Percentiles rank a stretch among this genome's conserved stretches.
phyloP scores from a whole-genome alignment of 2,888 invertebrate species.

The Cinara cedri region DNA sequence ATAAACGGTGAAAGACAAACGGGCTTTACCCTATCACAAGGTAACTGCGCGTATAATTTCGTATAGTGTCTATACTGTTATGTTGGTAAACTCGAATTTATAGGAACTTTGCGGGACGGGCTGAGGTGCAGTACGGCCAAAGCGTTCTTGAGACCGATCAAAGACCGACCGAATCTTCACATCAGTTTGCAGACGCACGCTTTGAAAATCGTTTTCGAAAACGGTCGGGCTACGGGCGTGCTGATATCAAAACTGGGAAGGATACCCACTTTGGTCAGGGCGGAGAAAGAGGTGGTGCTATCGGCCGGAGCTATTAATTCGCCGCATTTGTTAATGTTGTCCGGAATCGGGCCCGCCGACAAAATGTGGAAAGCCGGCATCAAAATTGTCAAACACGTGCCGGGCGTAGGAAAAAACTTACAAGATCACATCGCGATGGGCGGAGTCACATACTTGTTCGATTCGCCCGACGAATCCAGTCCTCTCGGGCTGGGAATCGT shows the following conservation, averaged over 20 bases:
- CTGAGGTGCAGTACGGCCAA: conserved; percentile 81
- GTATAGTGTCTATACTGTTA: not conserved
- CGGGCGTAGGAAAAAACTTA: conserved; percentile 80
- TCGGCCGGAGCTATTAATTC: conserved; percentile 84
- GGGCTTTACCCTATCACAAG: conserved; percentile 73
- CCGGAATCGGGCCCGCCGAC: conserved; percentile 76
- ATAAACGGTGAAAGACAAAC: conserved; percentile 80
- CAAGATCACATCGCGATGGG: conserved; percentile 85
- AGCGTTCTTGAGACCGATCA: conserved; percentile 75
- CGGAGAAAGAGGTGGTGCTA: conserved; percentile 79
- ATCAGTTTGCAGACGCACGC: conserved; percentile 74
- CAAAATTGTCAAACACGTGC: conserved; percentile 68
- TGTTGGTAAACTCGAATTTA: not conserved
- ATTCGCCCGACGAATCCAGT: conserved; percentile 66
- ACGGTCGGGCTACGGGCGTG: conserved; percentile 70
- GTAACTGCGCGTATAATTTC: no score
- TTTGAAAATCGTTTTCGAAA: conserved; percentile 72
- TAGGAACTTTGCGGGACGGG: conserved; percentile 77
- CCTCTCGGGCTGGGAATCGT: conserved; percentile 69
- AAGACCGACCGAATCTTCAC: conserved; percentile 74
- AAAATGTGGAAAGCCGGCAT: conserved; percentile 71
- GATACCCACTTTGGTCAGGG: conserved; percentile 67
- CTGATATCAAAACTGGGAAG: conserved; percentile 68
- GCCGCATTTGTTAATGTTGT: conserved; percentile 85
- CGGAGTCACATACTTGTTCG: conserved; percentile 76